These are phyloP conservation scores for Paralvinella palmiformis DNA, from an alignment of 1,140 invertebrate species.

Conservation along the genomic window DNA sequence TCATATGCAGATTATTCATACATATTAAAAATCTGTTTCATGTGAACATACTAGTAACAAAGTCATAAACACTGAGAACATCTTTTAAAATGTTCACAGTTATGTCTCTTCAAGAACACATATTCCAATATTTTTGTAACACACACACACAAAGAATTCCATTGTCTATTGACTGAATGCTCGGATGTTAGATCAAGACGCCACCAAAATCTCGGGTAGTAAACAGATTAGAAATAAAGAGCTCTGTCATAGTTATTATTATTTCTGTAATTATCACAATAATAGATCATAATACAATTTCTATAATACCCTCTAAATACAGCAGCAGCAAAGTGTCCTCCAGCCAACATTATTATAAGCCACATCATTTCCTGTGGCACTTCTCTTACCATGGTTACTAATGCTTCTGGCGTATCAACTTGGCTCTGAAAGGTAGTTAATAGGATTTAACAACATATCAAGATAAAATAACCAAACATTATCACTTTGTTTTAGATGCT, in stretches of 20 bases:
- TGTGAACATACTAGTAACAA: neutral
- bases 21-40: neutral
- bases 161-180: too few relatives aligned
- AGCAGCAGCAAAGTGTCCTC: constrained; percentile 80
- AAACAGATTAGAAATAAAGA: too few relatives aligned
- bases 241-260: too few relatives aligned
- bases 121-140: too few relatives aligned
- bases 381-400: constrained; percentile 49
- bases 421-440: constrained; percentile 55
- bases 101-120: too few relatives aligned
- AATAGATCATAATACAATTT: constrained; percentile 3
- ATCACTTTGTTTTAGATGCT: too few relatives aligned
- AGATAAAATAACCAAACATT: too few relatives aligned
- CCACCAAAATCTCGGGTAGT: too few relatives aligned
- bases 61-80: constrained; percentile 17
- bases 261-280: constrained; percentile 11
- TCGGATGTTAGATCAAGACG: too few relatives aligned
- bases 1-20: neutral
- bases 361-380: constrained; percentile 53
- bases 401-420: constrained; percentile 47
- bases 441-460: too few relatives aligned
- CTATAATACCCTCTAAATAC: constrained; percentile 62
- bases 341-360: constrained; percentile 74
- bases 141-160: too few relatives aligned
- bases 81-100: too few relatives aligned